Evolutionary conservation across 1,140 invertebrate species (phyloP).

Genomic region (Wiebesia pumilae): DNA sequence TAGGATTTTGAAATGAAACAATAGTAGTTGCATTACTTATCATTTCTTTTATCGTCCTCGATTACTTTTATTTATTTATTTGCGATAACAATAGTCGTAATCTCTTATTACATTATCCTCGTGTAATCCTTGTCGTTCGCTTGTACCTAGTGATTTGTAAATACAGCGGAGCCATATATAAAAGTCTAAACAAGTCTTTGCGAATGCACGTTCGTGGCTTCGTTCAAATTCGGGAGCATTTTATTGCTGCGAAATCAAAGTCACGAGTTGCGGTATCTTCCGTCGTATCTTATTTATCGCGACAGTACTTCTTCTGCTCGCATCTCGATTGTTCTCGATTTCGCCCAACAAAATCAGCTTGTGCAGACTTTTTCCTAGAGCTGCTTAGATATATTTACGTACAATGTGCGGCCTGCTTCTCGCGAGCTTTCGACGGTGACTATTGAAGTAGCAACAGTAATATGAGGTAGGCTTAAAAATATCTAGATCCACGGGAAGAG

Average conservation of each 20-base stretch:
- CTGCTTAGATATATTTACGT: constrained; percentile 12
- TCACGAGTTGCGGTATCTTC: not conserved
- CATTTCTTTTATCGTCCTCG: not conserved
- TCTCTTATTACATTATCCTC: not conserved
- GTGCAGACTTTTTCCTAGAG: constrained; percentile 8
- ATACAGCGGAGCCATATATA: constrained; percentile 30
- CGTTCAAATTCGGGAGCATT: not conserved
- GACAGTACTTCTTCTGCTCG: not conserved
- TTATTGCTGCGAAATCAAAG: not conserved
- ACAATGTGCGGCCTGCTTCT: constrained; percentile 8
- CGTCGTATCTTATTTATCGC: not conserved
- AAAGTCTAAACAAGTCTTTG: constrained; percentile 44
- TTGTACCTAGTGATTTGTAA: constrained; percentile 7
- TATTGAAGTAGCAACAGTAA: not conserved
- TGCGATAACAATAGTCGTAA: constrained; percentile 34
- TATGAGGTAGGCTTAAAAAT: not conserved
- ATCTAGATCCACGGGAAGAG: not conserved
- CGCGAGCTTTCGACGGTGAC: not conserved
- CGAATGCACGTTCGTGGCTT: not conserved
- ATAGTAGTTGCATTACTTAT: not conserved
- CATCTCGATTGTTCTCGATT: constrained; percentile 14
- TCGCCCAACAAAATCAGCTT: constrained; percentile 8
- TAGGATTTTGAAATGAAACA: not conserved
- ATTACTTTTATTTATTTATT: constrained; percentile 47
- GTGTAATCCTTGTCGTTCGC: constrained; percentile 3